A percentile compares a stretch with the other conserved stretches of the same genome.
Evolutionary conservation across 35 echinoderm and acorn worm species (phyloP).

Genomic region (Hemicentrotus pulcherrimus): DNA sequence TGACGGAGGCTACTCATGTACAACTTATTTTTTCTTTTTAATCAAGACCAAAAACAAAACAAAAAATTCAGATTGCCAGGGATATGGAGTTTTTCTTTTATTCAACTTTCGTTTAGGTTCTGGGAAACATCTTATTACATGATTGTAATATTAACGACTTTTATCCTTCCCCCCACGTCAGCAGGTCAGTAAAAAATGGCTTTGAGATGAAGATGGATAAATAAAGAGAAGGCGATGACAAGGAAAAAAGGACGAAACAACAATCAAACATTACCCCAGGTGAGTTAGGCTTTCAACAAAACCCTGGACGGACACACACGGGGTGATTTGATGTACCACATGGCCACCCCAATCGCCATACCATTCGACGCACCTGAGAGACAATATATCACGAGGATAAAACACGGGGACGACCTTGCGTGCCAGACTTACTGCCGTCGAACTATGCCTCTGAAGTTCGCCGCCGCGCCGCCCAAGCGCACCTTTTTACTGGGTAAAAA

Average conservation of each 20-base stretch:
- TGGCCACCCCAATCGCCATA: background rate
- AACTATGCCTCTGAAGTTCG: background rate
- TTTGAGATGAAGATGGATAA: background rate
- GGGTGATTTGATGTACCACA: background rate
- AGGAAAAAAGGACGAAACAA: background rate
- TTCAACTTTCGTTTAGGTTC: too few relatives aligned
- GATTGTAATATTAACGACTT: too few relatives aligned
- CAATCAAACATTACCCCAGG: background rate
- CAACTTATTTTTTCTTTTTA: too few relatives aligned
- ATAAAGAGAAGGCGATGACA: background rate
- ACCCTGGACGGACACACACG: background rate
- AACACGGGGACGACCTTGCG: background rate
- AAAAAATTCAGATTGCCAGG: too few relatives aligned
- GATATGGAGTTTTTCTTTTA: too few relatives aligned
- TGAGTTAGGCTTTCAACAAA: background rate
- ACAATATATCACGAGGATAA: background rate
- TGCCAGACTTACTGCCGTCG: background rate
- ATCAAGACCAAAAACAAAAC: too few relatives aligned
- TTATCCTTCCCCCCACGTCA: background rate
- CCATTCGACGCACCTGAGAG: background rate
- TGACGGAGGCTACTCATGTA: too few relatives aligned
- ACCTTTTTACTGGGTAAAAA: background rate
- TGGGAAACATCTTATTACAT: too few relatives aligned
- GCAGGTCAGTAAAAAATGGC: background rate
- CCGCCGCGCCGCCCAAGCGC: background rate